phyloP scores from a whole-genome alignment of 2,797 vertebrate genomes.

The Enteromius radiatus region DNA sequence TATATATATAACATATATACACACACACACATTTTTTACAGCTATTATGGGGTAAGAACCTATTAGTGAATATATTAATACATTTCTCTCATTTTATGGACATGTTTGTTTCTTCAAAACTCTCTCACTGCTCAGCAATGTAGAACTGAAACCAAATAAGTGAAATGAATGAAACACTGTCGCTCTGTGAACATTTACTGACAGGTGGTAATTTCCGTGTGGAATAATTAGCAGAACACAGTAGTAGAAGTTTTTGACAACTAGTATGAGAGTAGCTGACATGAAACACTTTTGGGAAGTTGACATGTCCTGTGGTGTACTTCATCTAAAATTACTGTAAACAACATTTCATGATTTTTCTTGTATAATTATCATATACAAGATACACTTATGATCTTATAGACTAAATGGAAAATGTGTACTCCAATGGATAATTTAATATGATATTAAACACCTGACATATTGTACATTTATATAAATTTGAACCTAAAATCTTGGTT shows the following conservation, averaged over 20 bases:
- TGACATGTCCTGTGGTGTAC: neutral
- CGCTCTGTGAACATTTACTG: slow-evolving; percentile 14
- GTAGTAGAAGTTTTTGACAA: slow-evolving; percentile 5
- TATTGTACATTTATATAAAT: neutral
- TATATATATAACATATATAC: neutral
- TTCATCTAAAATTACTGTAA: neutral
- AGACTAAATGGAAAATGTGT: neutral
- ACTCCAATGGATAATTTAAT: neutral
- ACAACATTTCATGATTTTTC: neutral
- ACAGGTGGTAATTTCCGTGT: slow-evolving; percentile 24
- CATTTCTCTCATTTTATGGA: neutral
- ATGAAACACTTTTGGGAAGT: slow-evolving; percentile 22
- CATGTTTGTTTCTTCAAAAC: slow-evolving; percentile 24
- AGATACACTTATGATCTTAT: neutral
- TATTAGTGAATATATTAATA: neutral
- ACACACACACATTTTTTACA: neutral
- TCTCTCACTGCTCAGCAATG: neutral
- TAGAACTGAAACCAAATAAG: slow-evolving; percentile 45
- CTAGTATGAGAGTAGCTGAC: neutral
- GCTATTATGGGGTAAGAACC: neutral
- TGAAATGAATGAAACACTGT: slow-evolving; percentile 36
- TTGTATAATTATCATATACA: neutral
- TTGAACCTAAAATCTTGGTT: neutral
- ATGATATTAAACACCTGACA: neutral
- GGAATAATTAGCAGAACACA: slow-evolving; percentile 38